phyloP scores from a whole-genome alignment of 2,113 vertebrate species.

The Calonectris borealis region DNA sequence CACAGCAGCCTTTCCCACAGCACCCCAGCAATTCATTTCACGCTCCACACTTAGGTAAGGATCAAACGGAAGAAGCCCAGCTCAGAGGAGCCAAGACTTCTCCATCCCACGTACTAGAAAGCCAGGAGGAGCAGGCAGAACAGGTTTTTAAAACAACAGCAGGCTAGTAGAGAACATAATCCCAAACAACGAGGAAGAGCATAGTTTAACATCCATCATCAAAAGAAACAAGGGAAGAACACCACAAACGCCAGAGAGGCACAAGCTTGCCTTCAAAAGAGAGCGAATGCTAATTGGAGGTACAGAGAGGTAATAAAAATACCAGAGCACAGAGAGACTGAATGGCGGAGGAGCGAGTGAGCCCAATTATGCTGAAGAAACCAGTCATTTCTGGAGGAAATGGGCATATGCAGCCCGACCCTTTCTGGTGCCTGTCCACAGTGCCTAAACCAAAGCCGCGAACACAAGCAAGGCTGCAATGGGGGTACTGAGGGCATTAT shows the following conservation, averaged over 20 bases:
- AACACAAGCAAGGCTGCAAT: neutral
- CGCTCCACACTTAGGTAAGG: neutral
- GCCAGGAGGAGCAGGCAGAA: slow-evolving; percentile 34
- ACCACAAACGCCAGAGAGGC: neutral
- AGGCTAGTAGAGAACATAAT: neutral
- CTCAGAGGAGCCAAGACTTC: neutral
- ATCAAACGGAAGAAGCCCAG: neutral
- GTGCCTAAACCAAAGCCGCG: neutral
- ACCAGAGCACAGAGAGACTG: neutral
- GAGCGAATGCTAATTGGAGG: neutral
- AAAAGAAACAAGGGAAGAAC: neutral
- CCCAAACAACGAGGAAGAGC: neutral
- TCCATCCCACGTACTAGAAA: neutral
- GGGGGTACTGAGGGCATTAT: rapidly evolving
- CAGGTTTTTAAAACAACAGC: slow-evolving; percentile 25
- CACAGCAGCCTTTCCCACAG: neutral
- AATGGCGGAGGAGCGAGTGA: neutral
- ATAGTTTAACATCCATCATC: neutral
- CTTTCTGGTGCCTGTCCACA: neutral
- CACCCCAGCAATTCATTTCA: neutral
- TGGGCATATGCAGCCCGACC: neutral
- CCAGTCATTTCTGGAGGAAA: neutral
- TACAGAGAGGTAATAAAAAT: neutral
- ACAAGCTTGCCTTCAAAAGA: neutral
- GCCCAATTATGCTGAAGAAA: neutral